Base-by-base conservation (phyloP, 2,888 invertebrate species). In the Rhaphigaster nebulosa region DNA sequence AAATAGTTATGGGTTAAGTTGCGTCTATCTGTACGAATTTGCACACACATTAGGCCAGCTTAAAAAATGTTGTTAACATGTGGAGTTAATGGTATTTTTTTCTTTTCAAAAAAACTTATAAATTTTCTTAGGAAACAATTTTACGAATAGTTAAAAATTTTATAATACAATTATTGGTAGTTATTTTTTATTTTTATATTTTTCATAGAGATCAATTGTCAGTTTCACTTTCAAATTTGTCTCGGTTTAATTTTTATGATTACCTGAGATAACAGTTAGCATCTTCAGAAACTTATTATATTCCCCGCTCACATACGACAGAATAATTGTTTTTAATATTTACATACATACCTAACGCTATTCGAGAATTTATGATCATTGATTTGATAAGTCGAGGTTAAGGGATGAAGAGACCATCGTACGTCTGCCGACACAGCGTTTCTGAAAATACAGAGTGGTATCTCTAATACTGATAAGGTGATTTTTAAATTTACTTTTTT, bases 381-480 rank as follows among this genome's bases (percentile, higher is more conserved):
- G 4, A 29, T 20, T 20, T 38, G 23, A 6, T 20, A 20, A 76
- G 38, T 38, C 38, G 29, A 23, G 18, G 38, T 76, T 76, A 38
- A 34, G 38, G 38, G 38, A 20, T 76, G 38, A 20, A 76, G 0
- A 26, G 29, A 38, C 38, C 70, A 38, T 23, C 70, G 38, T 76
- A 76, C 38, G 70, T 38, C 38, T 8, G 70, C 34, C 70, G 38
- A 20, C 70, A 20, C 87, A 38, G 52, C 45, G 29, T 56, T 88
- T 88, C 88, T 88, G 65, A 88, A 60, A 88, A 88, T 56, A 60
- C 88, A 88, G 88, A 88, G 87, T 87, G 87, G 34, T 87, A 87
- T 87, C 87, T 87, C 87, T 52, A 76, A 76, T 76, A 76, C 70
- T 76, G 70, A 76, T 38, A 8, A 65, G 70, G 38, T 12, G 70